Evolutionary conservation across 2,797 vertebrate species (phyloP), one percentile per base, ranked within the genome.

Genomic region (Neoniphon sammara): DNA sequence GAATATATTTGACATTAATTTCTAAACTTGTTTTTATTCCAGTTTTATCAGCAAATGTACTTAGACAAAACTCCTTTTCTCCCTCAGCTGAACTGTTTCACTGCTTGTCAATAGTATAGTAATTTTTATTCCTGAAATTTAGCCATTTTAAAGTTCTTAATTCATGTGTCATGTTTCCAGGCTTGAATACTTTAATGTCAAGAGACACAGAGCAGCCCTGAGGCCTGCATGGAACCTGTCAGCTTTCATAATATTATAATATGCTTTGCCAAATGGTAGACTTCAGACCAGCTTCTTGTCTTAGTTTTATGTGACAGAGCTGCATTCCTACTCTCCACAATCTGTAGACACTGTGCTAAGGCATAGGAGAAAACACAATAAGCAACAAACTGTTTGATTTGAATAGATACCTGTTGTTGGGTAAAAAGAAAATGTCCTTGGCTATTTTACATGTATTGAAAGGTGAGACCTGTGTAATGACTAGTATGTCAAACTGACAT

Each of bases 1-100:
- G 80, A 90, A 88, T 63, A 70, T 75, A 61, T 78, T 78, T 64
- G 74, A 84, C 73, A 64, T 75, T 52, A 70, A 76, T 69, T 73
- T 89, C 80, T 79, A 85, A 90, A 84, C 21, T 3, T 69, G 54
- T 67, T 62, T 70, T 65, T 75, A 58, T 70, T 70, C n/a, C 27
- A 58, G 18, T 60, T 76, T 31, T 54, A 20, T 72, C 39, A 57
- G 63, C 21, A 39, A 60, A 31, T 50, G 21, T 34, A 66, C 21
- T 50, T 52, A 54, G 78, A 60, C 11, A 15, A 57, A 77, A 52
- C 39, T 69, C 34, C 56, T 64, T 17, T 52, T 64, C 30, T 63
- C 64, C 73, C 59, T 59, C 70, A 65, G 63, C 50, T 63, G 27
- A 65, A 36, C 67, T 46, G 60, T 72, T 49, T 61, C 52, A 34